phyloP scores from a whole-genome alignment of 2,888 invertebrate species.

The Agrotis ipsilon region DNA sequence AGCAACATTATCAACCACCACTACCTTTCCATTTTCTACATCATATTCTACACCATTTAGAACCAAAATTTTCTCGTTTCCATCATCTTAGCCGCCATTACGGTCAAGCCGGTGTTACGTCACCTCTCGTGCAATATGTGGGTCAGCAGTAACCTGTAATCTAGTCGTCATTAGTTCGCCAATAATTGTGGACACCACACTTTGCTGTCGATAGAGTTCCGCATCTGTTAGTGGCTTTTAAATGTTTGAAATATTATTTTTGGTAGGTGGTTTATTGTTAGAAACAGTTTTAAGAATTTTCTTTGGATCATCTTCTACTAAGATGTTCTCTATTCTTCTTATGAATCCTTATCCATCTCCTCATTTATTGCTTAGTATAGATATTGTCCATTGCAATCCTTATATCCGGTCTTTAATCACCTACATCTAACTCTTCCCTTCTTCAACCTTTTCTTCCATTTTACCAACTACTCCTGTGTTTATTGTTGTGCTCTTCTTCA shows the following conservation, averaged over 20 bases:
- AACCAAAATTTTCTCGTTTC: slow-evolving; percentile 28
- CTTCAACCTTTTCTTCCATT: not conserved
- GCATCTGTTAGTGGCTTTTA: slow-evolving; percentile 31
- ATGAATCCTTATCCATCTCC: not conserved
- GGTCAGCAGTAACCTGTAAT: slow-evolving; percentile 72
- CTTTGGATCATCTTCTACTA: not conserved
- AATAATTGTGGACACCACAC: slow-evolving; percentile 65
- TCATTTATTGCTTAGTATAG: not conserved
- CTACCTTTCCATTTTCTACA: too few species aligned
- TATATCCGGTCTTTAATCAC: not conserved
- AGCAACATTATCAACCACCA: not conserved
- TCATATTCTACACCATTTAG: not conserved
- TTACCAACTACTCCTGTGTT: not conserved
- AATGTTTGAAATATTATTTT: slow-evolving; percentile 1
- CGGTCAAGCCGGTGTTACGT: slow-evolving; percentile 56
- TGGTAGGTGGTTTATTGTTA: not conserved
- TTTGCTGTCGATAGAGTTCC: slow-evolving; percentile 55
- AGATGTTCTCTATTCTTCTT: too few species aligned
- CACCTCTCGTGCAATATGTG: slow-evolving; percentile 65
- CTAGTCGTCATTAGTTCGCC: slow-evolving; percentile 69
- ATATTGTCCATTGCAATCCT: not conserved
- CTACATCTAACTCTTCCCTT: not conserved
- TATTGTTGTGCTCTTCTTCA: too few species aligned
- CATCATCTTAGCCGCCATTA: slow-evolving; percentile 51
- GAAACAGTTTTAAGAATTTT: not conserved